Evolutionary conservation across 2,888 invertebrate genomes (phyloP).

Genomic region (Heterodera filipjevi): DNA sequence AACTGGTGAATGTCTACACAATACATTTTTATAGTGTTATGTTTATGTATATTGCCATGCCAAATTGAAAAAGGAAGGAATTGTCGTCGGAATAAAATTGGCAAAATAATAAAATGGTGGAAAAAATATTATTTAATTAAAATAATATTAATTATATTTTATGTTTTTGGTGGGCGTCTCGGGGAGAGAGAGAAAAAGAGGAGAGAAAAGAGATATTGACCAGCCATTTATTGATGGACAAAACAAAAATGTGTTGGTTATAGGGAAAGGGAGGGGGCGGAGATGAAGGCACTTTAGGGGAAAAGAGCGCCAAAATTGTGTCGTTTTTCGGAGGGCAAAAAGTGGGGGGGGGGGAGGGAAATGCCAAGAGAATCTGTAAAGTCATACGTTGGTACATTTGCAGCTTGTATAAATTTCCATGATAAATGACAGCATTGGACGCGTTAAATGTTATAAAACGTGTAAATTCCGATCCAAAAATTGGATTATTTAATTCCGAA

Average conservation of each 20-base stretch:
- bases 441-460: no score
- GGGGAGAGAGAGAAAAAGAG: background rate
- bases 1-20: no score
- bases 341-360: background rate
- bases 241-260: background rate
- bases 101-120: background rate
- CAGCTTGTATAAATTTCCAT: no score
- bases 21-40: no score
- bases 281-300: conserved; percentile 14
- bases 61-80: background rate
- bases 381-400: no score
- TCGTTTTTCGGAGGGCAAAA: background rate
- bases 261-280: background rate
- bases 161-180: background rate
- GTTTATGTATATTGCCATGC: background rate
- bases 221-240: background rate
- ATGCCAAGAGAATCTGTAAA: background rate
- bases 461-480: no score
- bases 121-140: background rate
- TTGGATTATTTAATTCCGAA: no score
- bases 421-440: no score
- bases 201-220: background rate
- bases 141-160: background rate
- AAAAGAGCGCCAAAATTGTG: conserved; percentile 9
- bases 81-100: background rate